A percentile compares a stretch with the other conserved stretches of the same genome.
These are phyloP conservation scores for Anomalospiza imberbis DNA, from an alignment of 2,797 vertebrate species.

Conservation along the genomic window DNA sequence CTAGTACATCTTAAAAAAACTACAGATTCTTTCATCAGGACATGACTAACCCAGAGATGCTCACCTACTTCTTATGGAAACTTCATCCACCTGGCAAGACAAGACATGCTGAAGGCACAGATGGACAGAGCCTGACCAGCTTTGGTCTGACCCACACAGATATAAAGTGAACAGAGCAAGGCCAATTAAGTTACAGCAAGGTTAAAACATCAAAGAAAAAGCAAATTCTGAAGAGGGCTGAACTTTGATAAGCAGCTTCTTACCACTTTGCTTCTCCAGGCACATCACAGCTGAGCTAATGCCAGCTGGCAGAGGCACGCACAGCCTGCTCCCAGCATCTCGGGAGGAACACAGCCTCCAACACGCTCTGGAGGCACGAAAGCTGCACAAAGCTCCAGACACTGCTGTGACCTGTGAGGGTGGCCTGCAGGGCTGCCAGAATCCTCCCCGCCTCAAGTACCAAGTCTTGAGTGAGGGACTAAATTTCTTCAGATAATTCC, in stretches of 20 bases:
- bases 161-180: neutral
- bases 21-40: neutral
- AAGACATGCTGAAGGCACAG: neutral
- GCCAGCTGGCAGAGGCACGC: neutral
- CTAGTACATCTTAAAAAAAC: neutral
- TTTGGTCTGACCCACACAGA: neutral
- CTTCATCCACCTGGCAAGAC: neutral
- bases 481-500: neutral
- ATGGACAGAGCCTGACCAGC: neutral
- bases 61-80: neutral
- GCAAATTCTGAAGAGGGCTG: neutral
- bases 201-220: neutral
- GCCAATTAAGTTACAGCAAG: neutral
- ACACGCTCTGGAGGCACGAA: neutral
- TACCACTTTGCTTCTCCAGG: neutral
- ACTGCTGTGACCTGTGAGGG: accelerated
- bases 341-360: neutral
- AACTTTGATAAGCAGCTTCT: neutral
- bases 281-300: accelerated
- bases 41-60: neutral
- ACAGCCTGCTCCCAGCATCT: neutral
- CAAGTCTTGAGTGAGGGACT: neutral
- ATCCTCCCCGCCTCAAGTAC: neutral
- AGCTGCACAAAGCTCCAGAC: neutral
- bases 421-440: neutral